These are phyloP conservation scores for Eulemur rufifrons DNA, from an alignment of 2,113 vertebrate genomes.

Conservation along the genomic window DNA sequence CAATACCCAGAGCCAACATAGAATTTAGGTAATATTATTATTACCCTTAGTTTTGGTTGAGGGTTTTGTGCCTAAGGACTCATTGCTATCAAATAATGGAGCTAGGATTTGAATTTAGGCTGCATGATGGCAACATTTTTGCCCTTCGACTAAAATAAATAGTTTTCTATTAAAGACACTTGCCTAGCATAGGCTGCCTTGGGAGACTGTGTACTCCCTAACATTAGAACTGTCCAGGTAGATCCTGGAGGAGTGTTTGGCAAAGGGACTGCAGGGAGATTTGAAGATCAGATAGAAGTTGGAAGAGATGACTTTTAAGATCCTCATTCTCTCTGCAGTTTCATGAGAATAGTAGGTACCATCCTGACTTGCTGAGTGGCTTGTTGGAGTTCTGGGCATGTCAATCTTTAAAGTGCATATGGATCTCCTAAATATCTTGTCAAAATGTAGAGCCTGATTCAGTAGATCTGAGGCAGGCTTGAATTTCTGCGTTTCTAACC, in stretches of 20 bases:
- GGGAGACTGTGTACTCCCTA: not conserved
- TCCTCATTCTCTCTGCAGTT: not conserved
- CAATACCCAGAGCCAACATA: not conserved
- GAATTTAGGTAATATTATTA: not conserved
- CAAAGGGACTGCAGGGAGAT: not conserved
- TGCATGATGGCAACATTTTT: not conserved
- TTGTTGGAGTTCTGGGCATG: too few species aligned
- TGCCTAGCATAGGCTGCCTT: not conserved
- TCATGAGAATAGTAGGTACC: not conserved
- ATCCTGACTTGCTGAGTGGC: not conserved
- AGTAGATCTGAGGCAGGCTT: not conserved
- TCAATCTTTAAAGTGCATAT: not conserved
- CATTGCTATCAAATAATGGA: not conserved
- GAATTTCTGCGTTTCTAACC: not conserved
- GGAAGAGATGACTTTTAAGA: not conserved
- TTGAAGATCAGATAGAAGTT: not conserved
- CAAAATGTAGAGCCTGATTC: not conserved
- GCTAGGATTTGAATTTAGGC: not conserved
- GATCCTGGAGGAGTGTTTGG: not conserved
- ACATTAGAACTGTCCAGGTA: not conserved
- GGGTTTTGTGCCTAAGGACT: not conserved
- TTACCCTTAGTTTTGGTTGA: slow-evolving; percentile 9
- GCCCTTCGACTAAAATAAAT: not conserved
- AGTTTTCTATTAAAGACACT: not conserved
- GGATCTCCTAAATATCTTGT: not conserved